These are phyloP conservation scores for Lophotis ruficrista DNA, from an alignment of 2,113 vertebrate genomes.

Conservation along the genomic window DNA sequence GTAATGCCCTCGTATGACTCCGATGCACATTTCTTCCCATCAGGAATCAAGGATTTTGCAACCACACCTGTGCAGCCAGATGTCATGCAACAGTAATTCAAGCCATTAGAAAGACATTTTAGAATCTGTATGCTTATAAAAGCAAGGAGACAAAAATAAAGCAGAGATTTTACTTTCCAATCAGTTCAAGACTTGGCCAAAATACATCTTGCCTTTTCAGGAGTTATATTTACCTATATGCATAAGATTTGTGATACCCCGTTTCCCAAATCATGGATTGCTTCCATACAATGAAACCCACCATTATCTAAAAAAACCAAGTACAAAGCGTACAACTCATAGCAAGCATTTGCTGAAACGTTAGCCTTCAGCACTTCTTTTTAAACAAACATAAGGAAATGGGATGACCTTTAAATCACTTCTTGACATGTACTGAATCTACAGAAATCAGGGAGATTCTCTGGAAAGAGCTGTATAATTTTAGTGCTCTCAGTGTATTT, in stretches of 20 bases:
- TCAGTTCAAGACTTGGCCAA: background rate
- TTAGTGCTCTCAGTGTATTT: slow-evolving; percentile 34
- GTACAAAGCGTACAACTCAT: background rate
- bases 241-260: background rate
- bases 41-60: background rate
- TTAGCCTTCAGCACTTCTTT: slow-evolving; percentile 3
- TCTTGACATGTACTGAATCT: slow-evolving; percentile 37
- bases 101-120: background rate
- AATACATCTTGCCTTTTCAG: background rate
- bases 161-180: background rate
- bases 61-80: slow-evolving; percentile 36
- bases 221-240: background rate
- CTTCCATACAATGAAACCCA: background rate
- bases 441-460: slow-evolving; percentile 41
- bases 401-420: slow-evolving; percentile 37
- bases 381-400: slow-evolving; percentile 49
- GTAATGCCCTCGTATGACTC: background rate
- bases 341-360: slow-evolving; percentile 4
- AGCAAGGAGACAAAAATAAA: background rate
- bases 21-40: background rate
- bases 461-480: slow-evolving; percentile 40
- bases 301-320: background rate
- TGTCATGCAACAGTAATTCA: background rate
- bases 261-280: background rate
- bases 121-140: background rate